Conservation (phyloP, 2,797 vertebrate species). For the Euthynnus affinis region DNA sequence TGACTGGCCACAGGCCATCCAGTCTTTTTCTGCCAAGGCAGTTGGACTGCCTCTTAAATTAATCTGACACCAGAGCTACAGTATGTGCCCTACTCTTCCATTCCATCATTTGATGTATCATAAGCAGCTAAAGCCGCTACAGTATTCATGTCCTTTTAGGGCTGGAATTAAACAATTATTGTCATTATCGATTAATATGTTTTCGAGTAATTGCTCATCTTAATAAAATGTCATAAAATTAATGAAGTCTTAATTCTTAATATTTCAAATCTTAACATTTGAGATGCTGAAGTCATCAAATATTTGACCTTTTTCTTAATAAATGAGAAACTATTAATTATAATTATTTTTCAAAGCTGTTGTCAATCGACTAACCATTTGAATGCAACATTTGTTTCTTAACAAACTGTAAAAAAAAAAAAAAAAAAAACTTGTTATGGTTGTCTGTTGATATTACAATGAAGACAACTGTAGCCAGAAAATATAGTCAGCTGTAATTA, state of each 20-base stretch:
- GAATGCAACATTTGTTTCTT: neutral
- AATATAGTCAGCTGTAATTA: neutral
- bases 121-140: neutral
- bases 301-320: neutral
- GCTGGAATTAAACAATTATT: neutral
- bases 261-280: neutral
- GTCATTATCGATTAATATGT: neutral
- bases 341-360: neutral
- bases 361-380: too few species aligned
- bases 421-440: neutral
- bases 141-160: neutral
- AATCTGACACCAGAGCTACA: conserved; percentile 40
- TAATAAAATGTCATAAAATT: neutral
- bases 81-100: conserved; percentile 11
- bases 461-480: too few species aligned
- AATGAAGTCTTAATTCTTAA: too few species aligned
- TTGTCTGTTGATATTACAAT: neutral
- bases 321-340: neutral
- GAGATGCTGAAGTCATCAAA: neutral
- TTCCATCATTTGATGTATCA: conserved; percentile 17
- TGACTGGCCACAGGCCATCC: conserved; percentile 57
- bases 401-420: neutral
- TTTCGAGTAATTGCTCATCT: neutral
- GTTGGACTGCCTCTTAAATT: conserved; percentile 43
- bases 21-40: conserved; percentile 43